Percentiles rank a stretch among this genome's conserved stretches.
Conservation (phyloP, 2,888 invertebrate species). For the Ariolimax columbianus region DNA sequence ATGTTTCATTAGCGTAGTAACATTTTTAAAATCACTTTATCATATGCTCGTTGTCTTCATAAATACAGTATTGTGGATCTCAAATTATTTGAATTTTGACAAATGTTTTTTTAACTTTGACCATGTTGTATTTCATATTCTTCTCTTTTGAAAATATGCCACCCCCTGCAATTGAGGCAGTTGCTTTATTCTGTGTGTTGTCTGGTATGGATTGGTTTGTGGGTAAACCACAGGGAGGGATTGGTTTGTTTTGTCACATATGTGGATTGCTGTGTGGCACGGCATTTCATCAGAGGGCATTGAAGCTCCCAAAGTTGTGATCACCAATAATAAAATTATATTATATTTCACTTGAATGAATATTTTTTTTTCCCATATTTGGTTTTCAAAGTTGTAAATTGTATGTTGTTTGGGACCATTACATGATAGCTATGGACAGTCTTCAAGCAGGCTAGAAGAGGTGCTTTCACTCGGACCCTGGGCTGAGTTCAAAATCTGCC, state of each 20-base stretch:
- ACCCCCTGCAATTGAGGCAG: slow-evolving; percentile 8
- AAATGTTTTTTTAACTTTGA: background rate
- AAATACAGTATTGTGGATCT: slow-evolving; percentile 1
- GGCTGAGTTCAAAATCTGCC: background rate
- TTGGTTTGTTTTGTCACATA: too few relatives aligned
- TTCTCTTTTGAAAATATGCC: slow-evolving; percentile 31
- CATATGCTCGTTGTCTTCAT: background rate
- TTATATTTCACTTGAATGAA: slow-evolving; percentile 29
- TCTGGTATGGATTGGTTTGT: slow-evolving; percentile 17
- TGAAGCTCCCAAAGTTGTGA: slow-evolving; percentile 33
- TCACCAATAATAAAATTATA: background rate
- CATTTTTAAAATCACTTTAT: background rate
- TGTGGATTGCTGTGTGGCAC: background rate
- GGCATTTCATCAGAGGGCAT: background rate
- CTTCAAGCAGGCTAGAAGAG: slow-evolving; percentile 35
- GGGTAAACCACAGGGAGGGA: background rate
- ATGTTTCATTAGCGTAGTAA: background rate
- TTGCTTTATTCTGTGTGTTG: slow-evolving; percentile 18
- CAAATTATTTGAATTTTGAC: background rate
- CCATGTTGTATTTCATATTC: background rate
- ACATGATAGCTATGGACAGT: slow-evolving; percentile 34
- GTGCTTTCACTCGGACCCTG: background rate
- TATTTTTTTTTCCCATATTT: slow-evolving; percentile 1
- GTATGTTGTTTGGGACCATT: slow-evolving; percentile 46
- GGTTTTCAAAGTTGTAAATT: slow-evolving; percentile 23